Evolutionary conservation across 2,797 vertebrate genomes (phyloP).

Genomic region (Crax fasciolata): DNA sequence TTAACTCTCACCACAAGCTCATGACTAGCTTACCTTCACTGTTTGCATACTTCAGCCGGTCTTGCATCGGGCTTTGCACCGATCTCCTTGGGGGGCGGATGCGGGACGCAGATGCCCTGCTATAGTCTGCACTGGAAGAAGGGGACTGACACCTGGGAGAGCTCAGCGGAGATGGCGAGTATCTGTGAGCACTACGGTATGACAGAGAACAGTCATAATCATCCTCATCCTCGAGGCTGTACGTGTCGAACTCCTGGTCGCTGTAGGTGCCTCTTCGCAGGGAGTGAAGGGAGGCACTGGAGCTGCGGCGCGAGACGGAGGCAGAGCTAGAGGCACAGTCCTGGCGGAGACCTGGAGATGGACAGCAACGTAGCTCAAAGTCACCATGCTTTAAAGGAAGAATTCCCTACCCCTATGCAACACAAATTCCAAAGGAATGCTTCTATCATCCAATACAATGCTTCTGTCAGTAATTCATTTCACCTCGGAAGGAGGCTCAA

Average conservation of each 20-base stretch:
- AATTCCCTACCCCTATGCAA: background rate
- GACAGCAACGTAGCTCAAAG: background rate
- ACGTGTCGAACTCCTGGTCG: conserved; percentile 93
- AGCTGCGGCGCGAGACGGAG: conserved; percentile 91
- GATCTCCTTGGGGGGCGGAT: conserved; percentile 86
- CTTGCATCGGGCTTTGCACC: conserved; percentile 86
- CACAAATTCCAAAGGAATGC: background rate
- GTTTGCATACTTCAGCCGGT: conserved; percentile 89
- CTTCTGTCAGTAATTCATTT: rapidly evolving
- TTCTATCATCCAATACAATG: background rate
- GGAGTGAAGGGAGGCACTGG: conserved; percentile 91
- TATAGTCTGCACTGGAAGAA: conserved; percentile 81
- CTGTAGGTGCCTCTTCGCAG: conserved; percentile 92
- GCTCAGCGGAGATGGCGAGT: conserved; percentile 90
- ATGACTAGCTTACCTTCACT: conserved; percentile 86
- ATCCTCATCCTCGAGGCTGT: conserved; percentile 92
- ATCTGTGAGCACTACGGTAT: conserved; percentile 85
- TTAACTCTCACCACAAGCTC: rapidly evolving
- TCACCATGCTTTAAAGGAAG: rapidly evolving
- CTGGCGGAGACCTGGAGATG: conserved; percentile 89
- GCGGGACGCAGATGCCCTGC: conserved; percentile 79
- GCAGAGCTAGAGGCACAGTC: conserved; percentile 93
- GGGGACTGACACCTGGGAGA: conserved; percentile 93
- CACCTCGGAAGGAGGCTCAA: background rate
- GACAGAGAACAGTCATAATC: conserved; percentile 87